Conservation (phyloP, 2,888 invertebrate genomes). For the Microdon myrmicae region DNA sequence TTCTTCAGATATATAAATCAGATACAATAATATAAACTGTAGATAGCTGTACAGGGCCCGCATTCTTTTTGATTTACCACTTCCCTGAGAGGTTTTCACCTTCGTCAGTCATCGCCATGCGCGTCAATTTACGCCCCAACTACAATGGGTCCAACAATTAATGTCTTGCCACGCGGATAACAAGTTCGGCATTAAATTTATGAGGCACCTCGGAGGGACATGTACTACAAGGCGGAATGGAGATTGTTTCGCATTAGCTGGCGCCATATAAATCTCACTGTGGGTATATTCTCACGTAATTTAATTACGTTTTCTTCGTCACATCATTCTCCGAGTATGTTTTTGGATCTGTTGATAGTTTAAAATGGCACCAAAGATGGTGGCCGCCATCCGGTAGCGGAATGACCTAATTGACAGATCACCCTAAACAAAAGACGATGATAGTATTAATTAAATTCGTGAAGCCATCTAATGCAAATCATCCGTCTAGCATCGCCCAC, state of each 20-base stretch:
- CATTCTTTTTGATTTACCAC: slow-evolving; percentile 46
- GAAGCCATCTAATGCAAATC: slow-evolving; percentile 10
- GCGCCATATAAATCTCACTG: slow-evolving; percentile 42
- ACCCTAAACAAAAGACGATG: slow-evolving; percentile 7
- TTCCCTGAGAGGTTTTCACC: slow-evolving; percentile 35
- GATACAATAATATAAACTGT: neutral
- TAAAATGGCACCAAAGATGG: slow-evolving; percentile 22
- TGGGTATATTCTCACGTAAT: neutral
- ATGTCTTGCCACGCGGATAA: slow-evolving; percentile 33
- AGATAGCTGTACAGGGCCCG: slow-evolving; percentile 17
- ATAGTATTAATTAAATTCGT: slow-evolving; percentile 10
- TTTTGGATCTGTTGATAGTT: slow-evolving; percentile 1
- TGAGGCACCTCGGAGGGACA: slow-evolving; percentile 33
- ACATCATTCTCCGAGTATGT: neutral
- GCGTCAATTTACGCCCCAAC: slow-evolving; percentile 42
- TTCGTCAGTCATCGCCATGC: slow-evolving; percentile 17
- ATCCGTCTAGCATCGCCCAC: slow-evolving; percentile 8
- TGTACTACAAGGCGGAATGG: slow-evolving; percentile 11
- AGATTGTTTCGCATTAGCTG: slow-evolving; percentile 14
- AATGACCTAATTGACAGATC: slow-evolving; percentile 13
- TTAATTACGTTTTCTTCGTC: slow-evolving; percentile 11
- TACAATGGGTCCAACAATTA: slow-evolving; percentile 41
- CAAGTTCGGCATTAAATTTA: too few species aligned
- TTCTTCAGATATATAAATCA: slow-evolving; percentile 11
- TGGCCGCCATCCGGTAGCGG: slow-evolving; percentile 5